Evolutionary conservation across 2,797 vertebrate species (phyloP).

Genomic region (Myripristis murdjan): DNA sequence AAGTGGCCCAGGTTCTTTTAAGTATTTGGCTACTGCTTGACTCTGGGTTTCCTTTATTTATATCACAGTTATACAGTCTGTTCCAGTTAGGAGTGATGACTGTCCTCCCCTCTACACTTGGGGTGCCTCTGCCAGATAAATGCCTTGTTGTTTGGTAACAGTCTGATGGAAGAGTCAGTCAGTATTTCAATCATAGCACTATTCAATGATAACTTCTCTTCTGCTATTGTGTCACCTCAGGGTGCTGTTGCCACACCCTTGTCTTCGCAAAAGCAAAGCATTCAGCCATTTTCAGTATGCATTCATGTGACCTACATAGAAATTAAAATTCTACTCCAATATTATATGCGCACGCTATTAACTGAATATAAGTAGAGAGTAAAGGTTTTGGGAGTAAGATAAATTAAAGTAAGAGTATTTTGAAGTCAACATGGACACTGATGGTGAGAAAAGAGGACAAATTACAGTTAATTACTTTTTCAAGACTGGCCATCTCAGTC

Average conservation of each 20-base stretch:
- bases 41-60: slow-evolving; percentile 1
- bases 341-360: slow-evolving; percentile 21
- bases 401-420: not conserved
- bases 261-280: not conserved
- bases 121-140: slow-evolving; percentile 16
- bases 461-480: not conserved
- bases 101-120: slow-evolving; percentile 12
- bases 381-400: too few species aligned
- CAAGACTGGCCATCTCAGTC: slow-evolving; percentile 23
- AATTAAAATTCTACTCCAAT: slow-evolving; percentile 9
- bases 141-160: not conserved
- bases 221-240: slow-evolving; percentile 4
- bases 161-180: slow-evolving; percentile 25
- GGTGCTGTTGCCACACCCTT: not conserved
- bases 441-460: not conserved
- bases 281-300: slow-evolving; percentile 4
- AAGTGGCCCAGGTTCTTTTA: slow-evolving; percentile 16
- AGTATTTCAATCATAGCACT: slow-evolving; percentile 49
- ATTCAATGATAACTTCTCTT: slow-evolving; percentile 12
- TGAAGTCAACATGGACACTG: not conserved
- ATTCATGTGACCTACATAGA: not conserved
- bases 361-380: not conserved
- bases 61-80: slow-evolving; percentile 4
- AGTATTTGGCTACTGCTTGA: not conserved
- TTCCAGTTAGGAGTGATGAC: slow-evolving; percentile 3